Evolutionary conservation across 2,113 vertebrate species (phyloP), one percentile per base, ranked within the genome.

Genomic region (Engraulis encrasicolus): DNA sequence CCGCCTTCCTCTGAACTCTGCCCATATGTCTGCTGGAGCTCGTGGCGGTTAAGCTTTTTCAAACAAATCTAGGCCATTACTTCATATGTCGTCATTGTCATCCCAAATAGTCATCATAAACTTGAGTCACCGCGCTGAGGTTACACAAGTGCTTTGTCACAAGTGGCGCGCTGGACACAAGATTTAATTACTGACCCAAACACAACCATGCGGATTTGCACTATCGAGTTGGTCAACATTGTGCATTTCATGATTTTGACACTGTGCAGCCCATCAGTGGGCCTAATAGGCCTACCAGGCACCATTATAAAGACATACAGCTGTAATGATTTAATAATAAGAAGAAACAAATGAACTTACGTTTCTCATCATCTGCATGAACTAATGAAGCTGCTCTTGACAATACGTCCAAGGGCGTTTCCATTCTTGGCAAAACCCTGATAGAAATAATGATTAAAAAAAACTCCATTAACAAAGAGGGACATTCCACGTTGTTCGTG

Each of bases 341-440:
- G n/a, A 79, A 19, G 17, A 18, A 34, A 34, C 20, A 58, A 31
- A 34, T 27, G 34, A 14, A 97, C 98, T 98, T 91, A 99, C 98
- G 97, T 90, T 99, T 98, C 89, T 99, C 97, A 85, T 99, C 98
- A 49, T 98, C 97, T 0, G 97, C 98, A 4, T 99, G 98, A 81
- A 99, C 96, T 91, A 98, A 95, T 34, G 97, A 99, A 15, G 98
- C 98, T 86, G 98, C 98, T 95, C 98, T 95, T n/a, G 98, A 99
- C 94, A 99, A 84, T 83, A 99, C 98, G 93, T 99, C 98, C 96
- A 99, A 61, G 2, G 98, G 97, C 7, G 98, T 99, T 96, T 99
- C 98, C 98, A 99, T 99, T 91, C 94, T 96, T 93, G 92, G 92
- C 82, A 81, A 78, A 50, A 87, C 23, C 82, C 88, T 87, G 84